Conservation (phyloP, 2,888 invertebrate species). For the Harpalus rubripes region DNA sequence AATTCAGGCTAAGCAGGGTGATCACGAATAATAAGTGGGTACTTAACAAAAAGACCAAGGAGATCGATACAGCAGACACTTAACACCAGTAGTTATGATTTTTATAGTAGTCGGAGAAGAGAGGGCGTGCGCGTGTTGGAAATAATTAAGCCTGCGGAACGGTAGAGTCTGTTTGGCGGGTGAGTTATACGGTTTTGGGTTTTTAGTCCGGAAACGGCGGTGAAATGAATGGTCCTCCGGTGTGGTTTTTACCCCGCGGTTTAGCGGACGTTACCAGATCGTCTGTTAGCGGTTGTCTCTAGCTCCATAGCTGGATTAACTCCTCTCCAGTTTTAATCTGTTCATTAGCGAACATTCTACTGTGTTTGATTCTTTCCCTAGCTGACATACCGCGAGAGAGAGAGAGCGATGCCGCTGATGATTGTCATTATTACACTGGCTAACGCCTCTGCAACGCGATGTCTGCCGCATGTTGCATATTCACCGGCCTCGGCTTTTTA, state of each 20-base stretch:
- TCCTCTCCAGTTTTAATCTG: conserved; percentile 25
- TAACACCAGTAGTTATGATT: conserved; percentile 16
- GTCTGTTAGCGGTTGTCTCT: conserved; percentile 33
- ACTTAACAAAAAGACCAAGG: conserved; percentile 19
- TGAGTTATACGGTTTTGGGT: conserved; percentile 60
- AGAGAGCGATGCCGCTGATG: conserved; percentile 15
- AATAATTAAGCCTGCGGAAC: conserved; percentile 6
- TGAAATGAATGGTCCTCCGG: conserved; percentile 47
- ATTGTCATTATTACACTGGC: conserved; percentile 40
- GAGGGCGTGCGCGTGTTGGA: background rate
- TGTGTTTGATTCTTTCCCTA: background rate
- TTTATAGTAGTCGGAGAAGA: background rate
- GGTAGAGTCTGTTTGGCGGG: conserved; percentile 45
- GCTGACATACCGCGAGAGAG: background rate
- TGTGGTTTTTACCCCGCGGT: conserved; percentile 47
- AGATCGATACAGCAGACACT: conserved; percentile 15
- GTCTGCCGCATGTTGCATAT: conserved; percentile 47
- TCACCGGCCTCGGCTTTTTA: conserved; percentile 31
- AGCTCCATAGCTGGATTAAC: conserved; percentile 1
- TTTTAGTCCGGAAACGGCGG: conserved; percentile 21
- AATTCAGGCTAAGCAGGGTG: conserved; percentile 34
- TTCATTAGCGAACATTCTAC: conserved; percentile 39
- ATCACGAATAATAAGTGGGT: conserved; percentile 48
- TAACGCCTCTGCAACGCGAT: conserved; percentile 38
- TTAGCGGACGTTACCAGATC: conserved; percentile 51